Evolutionary conservation across 2,797 vertebrate genomes (phyloP), one percentile per base, ranked within the genome.

Genomic region (Poecilia gillii): DNA sequence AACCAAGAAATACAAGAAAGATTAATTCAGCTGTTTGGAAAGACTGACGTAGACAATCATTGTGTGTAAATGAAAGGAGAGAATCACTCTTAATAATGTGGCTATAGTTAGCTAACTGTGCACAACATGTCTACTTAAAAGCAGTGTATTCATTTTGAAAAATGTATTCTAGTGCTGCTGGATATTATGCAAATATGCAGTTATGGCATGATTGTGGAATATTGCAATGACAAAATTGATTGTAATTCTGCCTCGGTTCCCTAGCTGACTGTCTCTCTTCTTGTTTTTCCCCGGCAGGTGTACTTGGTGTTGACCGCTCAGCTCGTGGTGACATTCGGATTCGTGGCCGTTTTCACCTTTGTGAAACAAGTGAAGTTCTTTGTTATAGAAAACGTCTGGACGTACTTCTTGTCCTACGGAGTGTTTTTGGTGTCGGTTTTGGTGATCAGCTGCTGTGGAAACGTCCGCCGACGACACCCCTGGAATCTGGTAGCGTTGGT

Each of bases 401-500:
- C 96, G 0, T 98, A 97, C 89, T 94, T 97, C 0, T 92, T 97
- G 77, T 98, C 98, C 82, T 99, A 98, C 0, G 96, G 76, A 0
- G 62, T 97, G 79, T 99, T 98, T 95, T 96, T 98, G 51, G 90
- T 96, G 72, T 95, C 96, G 0, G 94, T 98, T 74, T 97, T 97
- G 1, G 95, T 93, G 11, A 97, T 98, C 91, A 97, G 96, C 95
- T 99, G 97, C 95, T 98, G 97, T 41, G 97, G 97, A 41, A 96
- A 95, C 1, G 91, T 98, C 85, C 95, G 97, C 31, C 92, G 97
- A 73, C 96, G 95, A 89, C 96, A 98, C 86, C 97, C 97, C 6
- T 99, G 98, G 97, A 99, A 99, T 89, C 94, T 99, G 11, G 84
- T 98, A 8, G 97, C 97, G 0, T 86, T 99, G 95, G 98, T 99